These are phyloP conservation scores for Pyrochroa serraticornis DNA, from an alignment of 2,888 invertebrate genomes.

Conservation along the genomic window DNA sequence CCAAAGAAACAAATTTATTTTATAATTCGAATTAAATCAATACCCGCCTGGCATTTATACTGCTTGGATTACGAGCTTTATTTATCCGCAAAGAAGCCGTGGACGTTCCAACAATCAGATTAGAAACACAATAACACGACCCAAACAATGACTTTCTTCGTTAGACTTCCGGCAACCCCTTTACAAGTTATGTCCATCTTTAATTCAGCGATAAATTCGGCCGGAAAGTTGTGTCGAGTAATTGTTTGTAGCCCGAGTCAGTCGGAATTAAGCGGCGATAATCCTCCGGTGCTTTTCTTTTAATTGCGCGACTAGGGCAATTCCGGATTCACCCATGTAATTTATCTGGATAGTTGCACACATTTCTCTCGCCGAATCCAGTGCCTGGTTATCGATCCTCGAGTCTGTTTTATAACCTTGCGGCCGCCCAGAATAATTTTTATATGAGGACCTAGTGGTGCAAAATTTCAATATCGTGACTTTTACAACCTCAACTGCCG, in stretches of 20 bases:
- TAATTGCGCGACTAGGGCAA: conserved; percentile 16
- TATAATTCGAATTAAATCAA: conserved; percentile 3
- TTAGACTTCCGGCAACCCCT: background rate
- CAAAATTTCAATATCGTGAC: conserved; percentile 19
- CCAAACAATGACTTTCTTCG: conserved; percentile 1
- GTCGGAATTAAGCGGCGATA: conserved; percentile 16
- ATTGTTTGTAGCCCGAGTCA: background rate
- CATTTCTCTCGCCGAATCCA: conserved; percentile 17
- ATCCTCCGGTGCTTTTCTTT: conserved; percentile 19
- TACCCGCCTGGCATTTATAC: conserved; percentile 23
- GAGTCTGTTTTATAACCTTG: conserved; percentile 4
- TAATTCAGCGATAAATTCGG: too few species aligned
- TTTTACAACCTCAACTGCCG: conserved; percentile 5
- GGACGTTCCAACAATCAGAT: conserved; percentile 17
- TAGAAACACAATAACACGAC: conserved; percentile 3
- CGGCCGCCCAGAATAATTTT: conserved; percentile 14
- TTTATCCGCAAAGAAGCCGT: conserved; percentile 26
- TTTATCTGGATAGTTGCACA: conserved; percentile 17
- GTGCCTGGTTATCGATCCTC: conserved; percentile 14
- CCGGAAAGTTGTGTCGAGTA: conserved; percentile 6
- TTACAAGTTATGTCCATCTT: conserved; percentile 1
- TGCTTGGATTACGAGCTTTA: conserved; percentile 25
- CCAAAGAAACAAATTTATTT: too few species aligned
- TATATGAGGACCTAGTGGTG: background rate
- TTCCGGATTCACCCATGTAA: conserved; percentile 19